Percentiles rank a stretch among this genome's conserved stretches.
Conservation (phyloP, 2,797 vertebrate species). For the Epinephelus awoara region DNA sequence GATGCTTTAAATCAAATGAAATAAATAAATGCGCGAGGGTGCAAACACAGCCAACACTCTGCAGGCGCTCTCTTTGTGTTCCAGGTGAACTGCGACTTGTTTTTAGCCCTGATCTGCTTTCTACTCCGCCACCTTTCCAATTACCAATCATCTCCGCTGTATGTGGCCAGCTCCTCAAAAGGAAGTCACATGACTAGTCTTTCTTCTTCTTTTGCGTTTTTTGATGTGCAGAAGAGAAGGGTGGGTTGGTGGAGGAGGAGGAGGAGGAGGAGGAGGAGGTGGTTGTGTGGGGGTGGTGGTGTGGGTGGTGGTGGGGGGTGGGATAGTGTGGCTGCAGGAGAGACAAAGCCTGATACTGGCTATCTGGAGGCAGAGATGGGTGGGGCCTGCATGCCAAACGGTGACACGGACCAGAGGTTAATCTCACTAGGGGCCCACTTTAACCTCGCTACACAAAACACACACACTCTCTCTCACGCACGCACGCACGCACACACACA, state of each 20-base stretch:
- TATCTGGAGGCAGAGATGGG: constrained; percentile 86
- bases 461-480: constrained; percentile 47
- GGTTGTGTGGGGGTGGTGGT: neutral
- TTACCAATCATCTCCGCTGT: constrained; percentile 78
- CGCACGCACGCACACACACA: constrained; percentile 29
- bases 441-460: constrained; percentile 88
- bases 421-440: constrained; percentile 89
- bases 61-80: constrained; percentile 26
- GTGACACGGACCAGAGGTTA: constrained; percentile 89
- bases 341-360: constrained; percentile 91
- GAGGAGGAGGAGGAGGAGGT: constrained; percentile 13
- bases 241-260: constrained; percentile 57
- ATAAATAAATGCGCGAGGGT: constrained; percentile 12
- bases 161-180: constrained; percentile 84
- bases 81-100: constrained; percentile 47
- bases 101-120: constrained; percentile 42
- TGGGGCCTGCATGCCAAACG: constrained; percentile 89
- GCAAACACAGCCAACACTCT: neutral
- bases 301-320: constrained; percentile 27
- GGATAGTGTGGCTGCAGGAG: constrained; percentile 82
- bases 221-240: constrained; percentile 72
- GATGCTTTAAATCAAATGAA: neutral
- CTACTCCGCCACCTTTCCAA: constrained; percentile 77
- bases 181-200: constrained; percentile 90
- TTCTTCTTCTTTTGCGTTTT: constrained; percentile 85